These are phyloP conservation scores for Cephus spinipes DNA, from an alignment of 2,888 invertebrate species.

Conservation along the genomic window DNA sequence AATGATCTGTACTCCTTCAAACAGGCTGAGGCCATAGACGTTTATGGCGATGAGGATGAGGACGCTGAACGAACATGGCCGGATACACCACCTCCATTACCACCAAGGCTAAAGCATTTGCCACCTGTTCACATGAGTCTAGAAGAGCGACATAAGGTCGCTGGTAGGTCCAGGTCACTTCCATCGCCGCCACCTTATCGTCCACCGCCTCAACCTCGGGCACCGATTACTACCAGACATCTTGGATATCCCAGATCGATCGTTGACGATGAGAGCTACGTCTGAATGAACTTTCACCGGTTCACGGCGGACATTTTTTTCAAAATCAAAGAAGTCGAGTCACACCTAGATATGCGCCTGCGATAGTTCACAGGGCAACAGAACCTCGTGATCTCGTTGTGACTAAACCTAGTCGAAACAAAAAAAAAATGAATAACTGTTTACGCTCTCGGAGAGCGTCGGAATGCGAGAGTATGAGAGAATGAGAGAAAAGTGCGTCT, in stretches of 20 bases:
- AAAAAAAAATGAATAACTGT: slow-evolving; percentile 28
- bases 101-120: slow-evolving; percentile 73
- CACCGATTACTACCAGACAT: slow-evolving; percentile 58
- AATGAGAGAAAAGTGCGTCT: slow-evolving; percentile 3
- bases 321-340: slow-evolving; percentile 26
- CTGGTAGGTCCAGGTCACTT: slow-evolving; percentile 61
- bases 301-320: slow-evolving; percentile 6
- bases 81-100: slow-evolving; percentile 73
- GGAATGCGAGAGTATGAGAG: background rate
- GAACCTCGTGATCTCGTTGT: slow-evolving; percentile 29
- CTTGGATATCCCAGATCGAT: slow-evolving; percentile 60
- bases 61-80: slow-evolving; percentile 60
- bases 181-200: slow-evolving; percentile 64
- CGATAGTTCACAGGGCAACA: slow-evolving; percentile 10
- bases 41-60: slow-evolving; percentile 67
- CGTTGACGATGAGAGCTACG: slow-evolving; percentile 64
- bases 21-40: slow-evolving; percentile 56
- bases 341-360: slow-evolving; percentile 12
- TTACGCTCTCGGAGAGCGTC: slow-evolving; percentile 21
- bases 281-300: slow-evolving; percentile 39
- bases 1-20: slow-evolving; percentile 56
- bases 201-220: slow-evolving; percentile 62
- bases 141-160: slow-evolving; percentile 69
- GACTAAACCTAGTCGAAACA: slow-evolving; percentile 55
- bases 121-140: slow-evolving; percentile 76